These are phyloP conservation scores for Pelobates fuscus DNA, from an alignment of 2,113 vertebrate species.

Conservation along the genomic window DNA sequence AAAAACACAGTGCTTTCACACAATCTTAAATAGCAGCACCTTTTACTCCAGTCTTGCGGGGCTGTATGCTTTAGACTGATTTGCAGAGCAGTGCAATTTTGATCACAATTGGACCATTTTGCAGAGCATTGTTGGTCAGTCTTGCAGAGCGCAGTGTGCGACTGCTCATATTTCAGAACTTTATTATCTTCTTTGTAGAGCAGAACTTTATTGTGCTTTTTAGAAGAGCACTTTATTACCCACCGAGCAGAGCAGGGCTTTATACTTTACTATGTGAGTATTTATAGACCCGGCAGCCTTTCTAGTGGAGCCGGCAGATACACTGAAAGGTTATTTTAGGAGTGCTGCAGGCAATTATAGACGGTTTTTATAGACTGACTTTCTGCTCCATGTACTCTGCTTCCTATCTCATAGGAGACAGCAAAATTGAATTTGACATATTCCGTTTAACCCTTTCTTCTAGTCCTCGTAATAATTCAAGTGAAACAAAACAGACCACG, in stretches of 20 bases:
- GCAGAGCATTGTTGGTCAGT: too few species aligned
- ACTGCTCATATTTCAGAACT: too few species aligned
- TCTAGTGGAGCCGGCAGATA: slow-evolving; percentile 12
- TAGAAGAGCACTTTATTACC: too few species aligned
- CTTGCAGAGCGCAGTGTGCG: too few species aligned
- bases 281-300: slow-evolving; percentile 25
- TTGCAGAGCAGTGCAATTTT: too few species aligned
- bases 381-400: slow-evolving; percentile 14
- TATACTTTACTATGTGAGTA: slow-evolving; percentile 19
- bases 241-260: neutral
- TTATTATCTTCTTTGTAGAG: neutral
- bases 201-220: neutral
- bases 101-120: too few species aligned
- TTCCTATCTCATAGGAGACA: slow-evolving; percentile 10
- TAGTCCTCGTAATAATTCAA: neutral
- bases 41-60: too few species aligned
- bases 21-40: too few species aligned
- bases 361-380: slow-evolving; percentile 21
- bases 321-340: slow-evolving; percentile 17
- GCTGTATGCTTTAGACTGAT: too few species aligned
- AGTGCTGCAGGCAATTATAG: slow-evolving; percentile 24
- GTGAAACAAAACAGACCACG: neutral
- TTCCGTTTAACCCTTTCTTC: slow-evolving; percentile 16
- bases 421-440: slow-evolving; percentile 19
- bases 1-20: too few species aligned